Evolutionary conservation across 2,888 invertebrate genomes (phyloP).

Genomic region (Catotricha subobsoleta): DNA sequence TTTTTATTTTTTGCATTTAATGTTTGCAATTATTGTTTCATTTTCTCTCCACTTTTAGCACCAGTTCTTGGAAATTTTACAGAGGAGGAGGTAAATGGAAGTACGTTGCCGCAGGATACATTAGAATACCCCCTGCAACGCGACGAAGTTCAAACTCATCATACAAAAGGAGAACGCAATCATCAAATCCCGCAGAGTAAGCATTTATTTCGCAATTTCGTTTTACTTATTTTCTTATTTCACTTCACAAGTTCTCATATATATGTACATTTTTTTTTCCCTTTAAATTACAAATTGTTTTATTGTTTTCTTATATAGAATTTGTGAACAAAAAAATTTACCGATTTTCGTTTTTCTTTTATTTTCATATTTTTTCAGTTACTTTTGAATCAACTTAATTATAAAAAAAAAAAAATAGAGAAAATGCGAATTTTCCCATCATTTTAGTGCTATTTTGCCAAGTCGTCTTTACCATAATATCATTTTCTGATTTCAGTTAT

Average conservation of each 20-base stretch:
- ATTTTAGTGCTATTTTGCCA: too few species aligned
- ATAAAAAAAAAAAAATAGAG: too few species aligned
- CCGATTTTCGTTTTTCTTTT: too few species aligned
- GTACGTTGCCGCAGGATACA: slow-evolving; percentile 29
- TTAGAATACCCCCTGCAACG: slow-evolving; percentile 47
- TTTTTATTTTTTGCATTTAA: neutral
- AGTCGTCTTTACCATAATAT: too few species aligned
- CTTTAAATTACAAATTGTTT: too few species aligned
- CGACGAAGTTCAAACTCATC: slow-evolving; percentile 45
- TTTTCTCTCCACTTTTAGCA: slow-evolving; percentile 25
- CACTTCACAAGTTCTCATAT: slow-evolving; percentile 17
- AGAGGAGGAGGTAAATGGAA: slow-evolving; percentile 35
- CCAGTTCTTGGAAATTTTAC: slow-evolving; percentile 42
- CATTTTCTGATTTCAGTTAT: slow-evolving; percentile 21
- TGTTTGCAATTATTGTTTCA: neutral
- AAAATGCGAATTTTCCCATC: too few species aligned
- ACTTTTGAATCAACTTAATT: too few species aligned
- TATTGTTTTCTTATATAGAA: too few species aligned
- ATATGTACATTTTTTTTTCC: slow-evolving; percentile 1
- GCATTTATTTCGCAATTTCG: slow-evolving; percentile 17
- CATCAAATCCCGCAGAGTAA: slow-evolving; percentile 23
- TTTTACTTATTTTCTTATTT: slow-evolving; percentile 5
- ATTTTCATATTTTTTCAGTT: too few species aligned
- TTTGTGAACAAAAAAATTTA: too few species aligned
- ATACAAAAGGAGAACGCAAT: slow-evolving; percentile 36